These are phyloP conservation scores for Patiria miniata DNA, from an alignment of 35 echinoderm and acorn worm species.

Conservation along the genomic window DNA sequence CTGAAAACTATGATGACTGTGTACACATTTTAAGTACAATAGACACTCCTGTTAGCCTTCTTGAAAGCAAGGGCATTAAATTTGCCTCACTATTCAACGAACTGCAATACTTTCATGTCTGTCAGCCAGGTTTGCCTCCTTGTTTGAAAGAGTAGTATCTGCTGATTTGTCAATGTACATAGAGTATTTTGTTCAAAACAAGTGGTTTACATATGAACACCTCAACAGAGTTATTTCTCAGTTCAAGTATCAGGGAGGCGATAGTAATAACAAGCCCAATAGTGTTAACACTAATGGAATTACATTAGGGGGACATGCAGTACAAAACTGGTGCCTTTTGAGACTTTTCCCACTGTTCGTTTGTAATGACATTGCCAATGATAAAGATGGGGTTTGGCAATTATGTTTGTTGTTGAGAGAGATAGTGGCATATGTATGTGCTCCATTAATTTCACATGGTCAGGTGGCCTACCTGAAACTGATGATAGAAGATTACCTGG, in stretches of 20 bases:
- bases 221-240: conserved; percentile 36
- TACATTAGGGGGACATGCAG: conserved; percentile 60
- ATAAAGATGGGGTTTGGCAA: conserved; percentile 53
- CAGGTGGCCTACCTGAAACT: conserved; percentile 49
- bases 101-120: no score
- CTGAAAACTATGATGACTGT: no score
- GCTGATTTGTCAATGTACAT: conserved; percentile 48
- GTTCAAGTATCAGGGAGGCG: conserved; percentile 36
- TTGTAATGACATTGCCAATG: conserved; percentile 33
- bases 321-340: conserved; percentile 62
- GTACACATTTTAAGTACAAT: no score
- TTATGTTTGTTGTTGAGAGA: conserved; percentile 49
- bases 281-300: conserved; percentile 48
- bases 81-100: no score
- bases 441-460: conserved; percentile 40
- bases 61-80: no score
- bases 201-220: conserved; percentile 44
- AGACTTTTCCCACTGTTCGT: conserved; percentile 51
- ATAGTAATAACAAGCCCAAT: conserved; percentile 36
- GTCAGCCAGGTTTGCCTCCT: no score
- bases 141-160: conserved; percentile 54
- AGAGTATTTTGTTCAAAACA: conserved; percentile 44
- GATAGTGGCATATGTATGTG: conserved; percentile 53
- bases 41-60: no score
- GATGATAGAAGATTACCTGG: conserved; percentile 66